phyloP scores from a whole-genome alignment of 1,140 invertebrate genomes.

The Penaeus indicus region DNA sequence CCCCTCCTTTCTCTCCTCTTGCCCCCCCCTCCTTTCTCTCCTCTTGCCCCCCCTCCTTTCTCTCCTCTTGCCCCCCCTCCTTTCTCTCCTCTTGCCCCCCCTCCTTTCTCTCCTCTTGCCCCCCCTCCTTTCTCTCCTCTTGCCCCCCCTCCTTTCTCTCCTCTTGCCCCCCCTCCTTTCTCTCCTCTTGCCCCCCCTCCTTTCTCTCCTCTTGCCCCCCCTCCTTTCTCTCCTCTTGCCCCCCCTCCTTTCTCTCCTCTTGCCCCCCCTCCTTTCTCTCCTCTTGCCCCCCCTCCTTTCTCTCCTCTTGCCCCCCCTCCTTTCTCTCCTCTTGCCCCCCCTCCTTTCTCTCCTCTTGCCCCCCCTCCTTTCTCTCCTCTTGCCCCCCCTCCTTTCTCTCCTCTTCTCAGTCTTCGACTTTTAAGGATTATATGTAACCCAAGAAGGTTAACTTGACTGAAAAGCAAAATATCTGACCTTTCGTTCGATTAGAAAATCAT shows the following conservation, averaged over 20 bases:
- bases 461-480: too few relatives aligned
- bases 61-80: neutral
- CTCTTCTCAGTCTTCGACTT: too few relatives aligned
- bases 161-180: neutral
- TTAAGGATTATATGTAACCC: too few relatives aligned
- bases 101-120: neutral
- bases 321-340: too few relatives aligned
- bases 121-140: neutral
- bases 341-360: too few relatives aligned
- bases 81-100: neutral
- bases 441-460: too few relatives aligned
- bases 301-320: too few relatives aligned
- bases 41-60: neutral
- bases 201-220: neutral
- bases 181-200: too few relatives aligned
- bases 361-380: neutral
- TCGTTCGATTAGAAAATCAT: too few relatives aligned
- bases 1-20: neutral
- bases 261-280: too few relatives aligned
- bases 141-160: too few relatives aligned
- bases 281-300: neutral
- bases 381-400: neutral
- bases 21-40: neutral
- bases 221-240: neutral
- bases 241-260: neutral